Conservation (phyloP, 37 sponge, comb jelly and placozoan species). For the Geodia barretti region DNA sequence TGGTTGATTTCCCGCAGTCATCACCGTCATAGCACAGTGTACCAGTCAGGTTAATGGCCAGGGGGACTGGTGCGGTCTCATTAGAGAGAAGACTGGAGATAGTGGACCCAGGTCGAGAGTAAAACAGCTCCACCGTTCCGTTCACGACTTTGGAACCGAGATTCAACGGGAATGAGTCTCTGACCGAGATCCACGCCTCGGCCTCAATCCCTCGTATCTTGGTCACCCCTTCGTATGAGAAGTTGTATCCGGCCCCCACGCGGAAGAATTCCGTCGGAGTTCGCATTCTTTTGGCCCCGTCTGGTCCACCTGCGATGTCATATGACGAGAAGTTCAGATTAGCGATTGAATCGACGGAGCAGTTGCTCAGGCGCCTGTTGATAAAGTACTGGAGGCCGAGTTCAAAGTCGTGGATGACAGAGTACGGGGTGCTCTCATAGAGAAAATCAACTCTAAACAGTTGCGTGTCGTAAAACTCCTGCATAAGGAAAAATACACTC, state of each 20-base stretch:
- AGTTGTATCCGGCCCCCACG: slow-evolving; percentile 14
- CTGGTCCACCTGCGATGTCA: background rate
- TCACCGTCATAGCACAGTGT: background rate
- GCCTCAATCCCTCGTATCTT: slow-evolving; percentile 51
- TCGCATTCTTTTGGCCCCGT: slow-evolving; percentile 4
- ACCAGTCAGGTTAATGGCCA: slow-evolving; percentile 19
- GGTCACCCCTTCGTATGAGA: slow-evolving; percentile 65
- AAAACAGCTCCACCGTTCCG: slow-evolving; percentile 35
- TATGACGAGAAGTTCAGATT: background rate
- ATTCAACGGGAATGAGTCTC: slow-evolving; percentile 1
- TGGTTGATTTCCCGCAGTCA: background rate
- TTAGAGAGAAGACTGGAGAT: background rate
- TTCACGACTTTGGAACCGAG: slow-evolving; percentile 14
- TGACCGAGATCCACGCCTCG: slow-evolving; percentile 55
- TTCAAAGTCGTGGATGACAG: slow-evolving; percentile 53
- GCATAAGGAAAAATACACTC: background rate
- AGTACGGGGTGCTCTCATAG: background rate
- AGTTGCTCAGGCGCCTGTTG: slow-evolving; percentile 5
- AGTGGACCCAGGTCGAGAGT: slow-evolving; percentile 31
- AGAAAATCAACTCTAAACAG: slow-evolving; percentile 37
- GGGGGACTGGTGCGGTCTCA: background rate
- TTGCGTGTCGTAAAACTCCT: slow-evolving; percentile 29
- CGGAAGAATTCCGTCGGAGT: slow-evolving; percentile 17
- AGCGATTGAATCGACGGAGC: slow-evolving; percentile 10
- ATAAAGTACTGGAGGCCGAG: slow-evolving; percentile 44